Evolutionary conservation across 2,113 vertebrate genomes (phyloP).

Genomic region (Typhlomys cinereus): DNA sequence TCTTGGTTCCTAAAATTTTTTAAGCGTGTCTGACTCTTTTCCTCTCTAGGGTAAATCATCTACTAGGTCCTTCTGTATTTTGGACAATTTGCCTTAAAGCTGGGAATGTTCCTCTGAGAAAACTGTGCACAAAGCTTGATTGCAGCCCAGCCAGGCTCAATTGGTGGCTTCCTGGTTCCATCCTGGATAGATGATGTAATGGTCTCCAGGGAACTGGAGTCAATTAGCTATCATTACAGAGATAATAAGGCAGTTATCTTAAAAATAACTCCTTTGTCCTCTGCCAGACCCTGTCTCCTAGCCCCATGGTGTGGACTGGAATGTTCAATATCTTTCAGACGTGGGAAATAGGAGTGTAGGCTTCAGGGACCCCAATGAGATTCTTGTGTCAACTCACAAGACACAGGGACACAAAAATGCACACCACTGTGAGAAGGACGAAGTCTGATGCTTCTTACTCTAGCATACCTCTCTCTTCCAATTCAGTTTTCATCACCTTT

Average conservation of each 20-base stretch:
- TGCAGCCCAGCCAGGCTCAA: neutral
- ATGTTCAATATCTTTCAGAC: neutral
- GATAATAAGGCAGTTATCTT: neutral
- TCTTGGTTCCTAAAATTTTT: neutral
- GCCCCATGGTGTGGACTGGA: neutral
- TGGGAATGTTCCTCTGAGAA: neutral
- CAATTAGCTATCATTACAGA: neutral
- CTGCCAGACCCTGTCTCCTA: neutral
- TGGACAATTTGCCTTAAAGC: neutral
- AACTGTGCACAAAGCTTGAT: neutral
- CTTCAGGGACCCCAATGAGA: neutral
- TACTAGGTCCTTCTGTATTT: neutral
- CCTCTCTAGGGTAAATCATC: neutral
- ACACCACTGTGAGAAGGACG: accelerated
- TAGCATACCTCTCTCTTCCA: neutral
- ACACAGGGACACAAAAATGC: neutral
- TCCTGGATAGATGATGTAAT: neutral
- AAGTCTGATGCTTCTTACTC: too few relatives aligned
- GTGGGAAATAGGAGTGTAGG: neutral
- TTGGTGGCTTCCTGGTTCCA: neutral
- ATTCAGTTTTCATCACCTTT: neutral
- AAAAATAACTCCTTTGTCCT: neutral
- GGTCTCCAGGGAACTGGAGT: neutral
- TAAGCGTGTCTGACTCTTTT: too few relatives aligned
- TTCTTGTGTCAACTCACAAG: neutral